Percentiles rank a stretch among this genome's conserved stretches.
Evolutionary conservation across 2,888 invertebrate genomes (phyloP).

Genomic region (Iselma pallidipennis): DNA sequence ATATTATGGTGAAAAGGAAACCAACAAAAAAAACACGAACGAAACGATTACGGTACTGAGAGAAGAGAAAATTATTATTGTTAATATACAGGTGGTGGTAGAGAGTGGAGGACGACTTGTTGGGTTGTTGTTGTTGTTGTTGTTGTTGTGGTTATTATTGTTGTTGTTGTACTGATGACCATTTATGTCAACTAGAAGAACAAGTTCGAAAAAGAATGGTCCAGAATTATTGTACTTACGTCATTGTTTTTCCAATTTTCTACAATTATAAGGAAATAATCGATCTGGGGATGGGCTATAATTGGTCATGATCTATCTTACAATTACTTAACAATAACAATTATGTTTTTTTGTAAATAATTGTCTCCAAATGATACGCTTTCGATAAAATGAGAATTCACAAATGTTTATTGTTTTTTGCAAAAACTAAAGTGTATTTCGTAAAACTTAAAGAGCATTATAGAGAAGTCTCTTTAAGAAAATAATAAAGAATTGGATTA

Average conservation of each 20-base stretch:
- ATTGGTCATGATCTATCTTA: background rate
- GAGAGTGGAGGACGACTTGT: conserved; percentile 15
- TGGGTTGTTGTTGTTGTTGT: background rate
- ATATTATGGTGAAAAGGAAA: too few relatives aligned
- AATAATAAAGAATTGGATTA: too few relatives aligned
- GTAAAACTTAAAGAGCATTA: too few relatives aligned
- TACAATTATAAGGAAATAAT: conserved; percentile 10
- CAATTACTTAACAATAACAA: background rate
- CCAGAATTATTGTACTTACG: conserved; percentile 7
- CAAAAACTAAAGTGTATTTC: too few relatives aligned
- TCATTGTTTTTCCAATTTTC: background rate
- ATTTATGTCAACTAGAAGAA: conserved; percentile 12
- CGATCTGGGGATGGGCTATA: background rate
- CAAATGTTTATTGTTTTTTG: background rate
- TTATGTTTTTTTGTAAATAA: background rate
- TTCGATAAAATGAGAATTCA: background rate
- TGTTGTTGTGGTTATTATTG: too few relatives aligned
- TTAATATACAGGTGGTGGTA: background rate
- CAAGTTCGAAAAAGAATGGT: conserved; percentile 4
- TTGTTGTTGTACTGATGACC: conserved; percentile 17
- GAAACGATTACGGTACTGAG: too few relatives aligned
- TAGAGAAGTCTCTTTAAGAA: too few relatives aligned
- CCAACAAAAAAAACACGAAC: too few relatives aligned
- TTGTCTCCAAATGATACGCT: background rate
- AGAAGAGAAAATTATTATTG: background rate